phyloP scores from a whole-genome alignment of 2,797 vertebrate species.

The Trichosurus vulpecula region DNA sequence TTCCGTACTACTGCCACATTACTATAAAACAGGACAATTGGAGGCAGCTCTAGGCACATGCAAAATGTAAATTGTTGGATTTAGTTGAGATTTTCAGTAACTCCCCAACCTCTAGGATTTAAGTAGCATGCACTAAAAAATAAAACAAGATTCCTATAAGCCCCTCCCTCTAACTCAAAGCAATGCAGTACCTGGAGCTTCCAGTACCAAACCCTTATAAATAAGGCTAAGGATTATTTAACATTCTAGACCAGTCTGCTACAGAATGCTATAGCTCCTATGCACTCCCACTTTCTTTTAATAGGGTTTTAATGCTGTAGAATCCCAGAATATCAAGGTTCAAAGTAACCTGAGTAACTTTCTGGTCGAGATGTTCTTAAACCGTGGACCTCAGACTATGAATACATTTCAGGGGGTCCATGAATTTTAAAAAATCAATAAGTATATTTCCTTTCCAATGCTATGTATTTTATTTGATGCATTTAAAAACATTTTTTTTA shows the following conservation, averaged over 20 bases:
- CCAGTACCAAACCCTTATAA: constrained; percentile 8
- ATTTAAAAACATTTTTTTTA: not conserved
- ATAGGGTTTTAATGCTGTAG: not conserved
- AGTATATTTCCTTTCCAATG: not conserved
- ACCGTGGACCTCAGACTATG: not conserved
- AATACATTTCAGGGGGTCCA: not conserved
- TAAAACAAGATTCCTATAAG: not conserved
- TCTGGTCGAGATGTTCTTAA: not conserved
- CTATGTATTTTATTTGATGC: not conserved
- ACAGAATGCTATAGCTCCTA: constrained; percentile 21
- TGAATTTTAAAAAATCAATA: not conserved
- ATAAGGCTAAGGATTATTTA: constrained; percentile 20
- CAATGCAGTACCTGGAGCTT: not conserved
- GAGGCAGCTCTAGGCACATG: constrained; percentile 16
- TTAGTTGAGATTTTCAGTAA: constrained; percentile 10
- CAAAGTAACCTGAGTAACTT: not conserved
- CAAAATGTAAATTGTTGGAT: constrained; percentile 31
- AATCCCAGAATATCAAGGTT: not conserved
- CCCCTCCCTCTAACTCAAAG: constrained; percentile 5
- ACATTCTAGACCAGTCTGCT: not conserved
- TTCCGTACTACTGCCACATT: constrained; percentile 33
- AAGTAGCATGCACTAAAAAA: not conserved
- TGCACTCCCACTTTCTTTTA: not conserved
- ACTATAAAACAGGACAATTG: not conserved
- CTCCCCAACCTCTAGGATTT: not conserved